Evolutionary conservation across 2,797 vertebrate species (phyloP), one percentile per base, ranked within the genome.

Genomic region (Serranus cabrilla): DNA sequence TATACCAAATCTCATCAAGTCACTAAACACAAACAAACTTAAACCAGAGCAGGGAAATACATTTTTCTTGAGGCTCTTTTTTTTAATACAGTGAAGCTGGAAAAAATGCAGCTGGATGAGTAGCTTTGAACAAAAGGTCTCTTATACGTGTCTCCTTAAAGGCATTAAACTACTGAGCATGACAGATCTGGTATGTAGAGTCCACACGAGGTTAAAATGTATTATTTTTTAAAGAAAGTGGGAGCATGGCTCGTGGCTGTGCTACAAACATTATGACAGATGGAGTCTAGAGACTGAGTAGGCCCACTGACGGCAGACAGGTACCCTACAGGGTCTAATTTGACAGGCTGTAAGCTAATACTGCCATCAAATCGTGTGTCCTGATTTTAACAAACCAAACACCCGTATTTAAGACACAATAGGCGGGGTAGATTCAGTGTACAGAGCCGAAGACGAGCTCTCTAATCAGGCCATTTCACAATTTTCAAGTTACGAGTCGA

Each of bases 391-490:
- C 18, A 21, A 47, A 60, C 13, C 40, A 76, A 47, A 70, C 0
- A 25, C 6, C 2, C 42, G 16, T 11, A 4, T 65, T 42, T 2
- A 2, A 46, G 14, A n/a, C 66, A 55, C 13, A 18, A 34, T 3
- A 16, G 13, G 17, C 34, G 14, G 50, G 21, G 56, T 7, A n/a
- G 25, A 45, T 25, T 43, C 8, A 39, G 6, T 34, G 6, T 34
- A 34, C 56, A 65, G 23, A 69, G 54, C 46, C 83, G 16, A 73
- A 56, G 66, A 49, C 65, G 61, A 75, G 83, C 71, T 34, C 75
- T 81, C 74, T 45, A 58, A 57, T 71, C 83, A 82, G 90, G 92
- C 92, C 92, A 90, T 94, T 93, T 93, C 92, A 92, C 90, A 89
- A 89, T 88, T 71, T 85, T 90, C 88, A 87, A 85, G 81, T 87